Base-by-base conservation (phyloP, 2,888 invertebrate genomes). In the Halictus quadricinctus region DNA sequence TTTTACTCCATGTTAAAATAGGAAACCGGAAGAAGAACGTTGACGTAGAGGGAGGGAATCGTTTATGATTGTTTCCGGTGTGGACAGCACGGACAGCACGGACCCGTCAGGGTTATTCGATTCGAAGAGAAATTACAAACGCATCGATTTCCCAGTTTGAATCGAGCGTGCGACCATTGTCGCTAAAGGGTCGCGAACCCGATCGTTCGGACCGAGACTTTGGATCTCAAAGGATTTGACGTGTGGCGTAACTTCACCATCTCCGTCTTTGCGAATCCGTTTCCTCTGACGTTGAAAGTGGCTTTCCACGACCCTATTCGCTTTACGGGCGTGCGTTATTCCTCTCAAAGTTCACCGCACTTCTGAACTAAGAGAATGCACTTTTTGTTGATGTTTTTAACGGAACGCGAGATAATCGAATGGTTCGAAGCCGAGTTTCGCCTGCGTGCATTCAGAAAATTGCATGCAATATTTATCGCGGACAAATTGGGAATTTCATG, bases 111-210 rank as follows among this genome's bases (percentile, higher is more conserved):
- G n/a, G n/a, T 21, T 69, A 43, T 41, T 54, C 54, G 41, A 72
- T 54, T 73, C 29, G 29, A 64, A 64, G 43, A 81, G 64, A 79
- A 88, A 78, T 85, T 78, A 80, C 78, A 78, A 64, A 80, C 86
- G 76, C 58, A 60, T 18, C 54, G 72, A 80, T 85, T 80, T 82
- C 82, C 72, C 72, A 73, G 36, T 74, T 83, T 81, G 50, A 43
- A 81, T 81, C 70, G 69, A 72, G 29, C 72, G 58, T 72, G 80
- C 4, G 46, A 50, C 50, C 69, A 78, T 79, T 58, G 78, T 78
- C 69, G 25, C 74, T 48, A 60, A 72, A 79, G 41, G n/a, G 50
- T 58, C 25, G 15, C 5, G 36, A 58, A 78, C 41, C 60, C 58
- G 69, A 79, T 79, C 81, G 74, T 75, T 60, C 70, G 69, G 70